Base-by-base conservation (phyloP, 2,888 invertebrate genomes). In the Thereva nobilitata region DNA sequence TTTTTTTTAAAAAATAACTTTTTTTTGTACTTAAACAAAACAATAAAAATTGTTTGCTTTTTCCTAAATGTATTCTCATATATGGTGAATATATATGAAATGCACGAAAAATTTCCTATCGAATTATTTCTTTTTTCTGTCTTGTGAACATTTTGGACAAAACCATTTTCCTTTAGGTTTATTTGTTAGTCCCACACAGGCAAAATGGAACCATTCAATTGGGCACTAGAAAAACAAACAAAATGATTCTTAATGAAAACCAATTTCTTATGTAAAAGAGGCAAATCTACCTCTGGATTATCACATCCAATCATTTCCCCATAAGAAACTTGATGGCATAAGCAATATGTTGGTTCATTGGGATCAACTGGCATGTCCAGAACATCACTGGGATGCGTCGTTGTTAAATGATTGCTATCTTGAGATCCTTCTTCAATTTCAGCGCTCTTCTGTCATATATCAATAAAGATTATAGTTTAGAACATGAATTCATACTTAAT, bases 311-410 rank as follows among this genome's bases (percentile, higher is more conserved):
- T 93, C 95, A 96, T 96, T 83, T 95, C 93, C 54, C 95, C 95
- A 75, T 93, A 95, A 1, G 94, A 94, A 35, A 92, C 92, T 86
- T 98, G 97, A 81, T 97, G 96, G 77, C 98, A 99, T 45, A 97
- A 84, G 79, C 97, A 99, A 79, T 99, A 99, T 0, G 97, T 97
- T 0, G 98, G 98, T 79, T 99, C 98, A 77, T 98, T 98, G 0
- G 98, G 98, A 84, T 99, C 93, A 0, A 93, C 93, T 0, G 93
- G 93, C 93, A 93, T 93, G 73, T 93, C 93, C 44, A 93, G 82
- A 8, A 93, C 93, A 78, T 93, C 97, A 71, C 95, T 93, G 0
- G 94, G 92, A 82, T 93, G 93, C 1, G 92, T 79, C 8, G 80
- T 79, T 37, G 76, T 73, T 54, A 78, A 77, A 65, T 78, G 78